A percentile compares a stretch with the other conserved stretches of the same genome.
Evolutionary conservation across 2,113 vertebrate genomes (phyloP).

Genomic region (Onychorhynchus coronatus): DNA sequence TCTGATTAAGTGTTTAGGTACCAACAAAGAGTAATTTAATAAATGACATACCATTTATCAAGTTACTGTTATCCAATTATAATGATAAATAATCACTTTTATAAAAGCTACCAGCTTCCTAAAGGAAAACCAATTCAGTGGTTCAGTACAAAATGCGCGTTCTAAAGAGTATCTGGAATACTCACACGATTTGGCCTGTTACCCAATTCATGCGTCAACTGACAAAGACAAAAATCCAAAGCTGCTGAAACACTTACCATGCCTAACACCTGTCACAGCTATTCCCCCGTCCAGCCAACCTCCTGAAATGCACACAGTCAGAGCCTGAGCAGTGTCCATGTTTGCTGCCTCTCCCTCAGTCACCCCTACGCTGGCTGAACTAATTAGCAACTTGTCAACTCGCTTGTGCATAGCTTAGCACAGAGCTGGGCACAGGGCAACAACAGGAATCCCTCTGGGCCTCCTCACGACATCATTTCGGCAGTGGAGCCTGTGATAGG

Average conservation of each 20-base stretch:
- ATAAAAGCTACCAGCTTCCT: not conserved
- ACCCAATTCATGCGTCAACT: not conserved
- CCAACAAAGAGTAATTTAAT: not conserved
- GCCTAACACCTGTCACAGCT: not conserved
- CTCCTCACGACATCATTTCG: conserved; percentile 53
- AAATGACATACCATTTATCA: not conserved
- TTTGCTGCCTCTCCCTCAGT: not conserved
- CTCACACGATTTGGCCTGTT: not conserved
- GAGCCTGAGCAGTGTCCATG: fast-evolving
- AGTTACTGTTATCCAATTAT: not conserved
- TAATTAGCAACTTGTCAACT: conserved; percentile 18
- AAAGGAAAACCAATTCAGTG: not conserved
- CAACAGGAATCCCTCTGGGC: conserved; percentile 40
- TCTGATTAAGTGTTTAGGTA: not conserved
- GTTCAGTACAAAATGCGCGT: not conserved
- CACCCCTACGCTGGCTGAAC: not conserved
- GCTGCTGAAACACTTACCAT: not conserved
- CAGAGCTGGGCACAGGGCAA: not conserved
- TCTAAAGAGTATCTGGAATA: not conserved
- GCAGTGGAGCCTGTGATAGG: conserved; percentile 40
- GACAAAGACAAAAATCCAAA: not conserved
- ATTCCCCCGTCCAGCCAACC: not conserved
- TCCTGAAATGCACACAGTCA: fast-evolving
- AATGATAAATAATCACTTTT: not conserved
- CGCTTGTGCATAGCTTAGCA: not conserved